phyloP scores from a whole-genome alignment of 2,113 vertebrate genomes.

The Callionymus lyra region DNA sequence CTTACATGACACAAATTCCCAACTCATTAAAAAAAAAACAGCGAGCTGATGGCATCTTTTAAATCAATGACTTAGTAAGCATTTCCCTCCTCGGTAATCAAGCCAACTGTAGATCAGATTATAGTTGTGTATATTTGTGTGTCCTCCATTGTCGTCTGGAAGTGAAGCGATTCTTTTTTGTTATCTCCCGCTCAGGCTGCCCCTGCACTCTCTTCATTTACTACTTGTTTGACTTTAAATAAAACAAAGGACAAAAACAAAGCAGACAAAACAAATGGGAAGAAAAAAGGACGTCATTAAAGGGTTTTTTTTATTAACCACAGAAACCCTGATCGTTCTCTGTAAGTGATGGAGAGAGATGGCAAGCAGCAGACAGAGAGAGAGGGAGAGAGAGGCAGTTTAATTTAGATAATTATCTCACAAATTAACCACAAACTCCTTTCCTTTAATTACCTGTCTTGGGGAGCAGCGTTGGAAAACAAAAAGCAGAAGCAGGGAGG shows the following conservation, averaged over 20 bases:
- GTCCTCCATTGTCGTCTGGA: slow-evolving; percentile 23
- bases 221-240: slow-evolving; percentile 17
- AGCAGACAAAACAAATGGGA: slow-evolving; percentile 38
- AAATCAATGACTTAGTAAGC: too few species aligned
- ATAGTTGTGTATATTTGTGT: slow-evolving; percentile 16
- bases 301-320: slow-evolving; percentile 43
- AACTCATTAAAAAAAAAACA: too few species aligned
- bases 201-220: slow-evolving; percentile 44
- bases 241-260: slow-evolving; percentile 48
- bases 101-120: slow-evolving; percentile 26
- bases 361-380: neutral
- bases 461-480: slow-evolving; percentile 37
- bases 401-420: slow-evolving; percentile 68
- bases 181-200: slow-evolving; percentile 20
- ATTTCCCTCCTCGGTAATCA: slow-evolving; percentile 35
- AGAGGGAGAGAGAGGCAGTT: slow-evolving; percentile 42
- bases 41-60: too few species aligned
- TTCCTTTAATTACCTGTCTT: slow-evolving; percentile 62
- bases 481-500: slow-evolving; percentile 43
- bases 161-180: slow-evolving; percentile 29
- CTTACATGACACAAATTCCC: too few species aligned
- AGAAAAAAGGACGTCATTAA: slow-evolving; percentile 50
- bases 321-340: slow-evolving; percentile 46
- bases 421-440: slow-evolving; percentile 62
- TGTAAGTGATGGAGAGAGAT: slow-evolving; percentile 34